These are phyloP conservation scores for Silurus meridionalis DNA, from an alignment of 2,113 vertebrate species.

Conservation along the genomic window DNA sequence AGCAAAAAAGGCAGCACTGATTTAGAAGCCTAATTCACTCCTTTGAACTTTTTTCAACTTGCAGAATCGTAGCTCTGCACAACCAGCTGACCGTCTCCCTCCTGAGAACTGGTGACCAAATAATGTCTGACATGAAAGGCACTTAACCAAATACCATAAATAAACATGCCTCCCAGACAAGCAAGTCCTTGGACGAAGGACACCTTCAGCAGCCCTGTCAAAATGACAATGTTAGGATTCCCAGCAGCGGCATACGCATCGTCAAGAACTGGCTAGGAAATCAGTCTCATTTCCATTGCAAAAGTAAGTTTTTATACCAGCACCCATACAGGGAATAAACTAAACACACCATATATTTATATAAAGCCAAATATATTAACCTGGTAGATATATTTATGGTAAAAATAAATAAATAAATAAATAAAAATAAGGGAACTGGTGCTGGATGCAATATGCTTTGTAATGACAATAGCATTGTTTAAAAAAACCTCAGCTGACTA, in stretches of 20 bases:
- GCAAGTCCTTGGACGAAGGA: constrained; percentile 34
- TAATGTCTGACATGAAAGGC: constrained; percentile 53
- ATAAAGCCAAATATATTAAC: constrained; percentile 11
- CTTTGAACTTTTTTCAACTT: constrained; percentile 21
- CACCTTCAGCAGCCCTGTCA: constrained; percentile 26
- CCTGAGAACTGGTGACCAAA: constrained; percentile 44
- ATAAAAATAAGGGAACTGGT: not conserved
- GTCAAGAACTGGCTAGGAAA: constrained; percentile 16
- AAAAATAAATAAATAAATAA: not conserved
- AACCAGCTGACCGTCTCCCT: constrained; percentile 40
- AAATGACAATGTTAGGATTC: constrained; percentile 42
- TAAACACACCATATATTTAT: not conserved
- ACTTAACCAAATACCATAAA: constrained; percentile 54
- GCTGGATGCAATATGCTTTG: not conserved
- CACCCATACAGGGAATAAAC: constrained; percentile 23
- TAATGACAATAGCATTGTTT: not conserved
- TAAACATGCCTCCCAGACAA: constrained; percentile 50
- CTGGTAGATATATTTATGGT: not conserved
- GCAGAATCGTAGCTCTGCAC: constrained; percentile 32
- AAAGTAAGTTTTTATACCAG: not conserved
- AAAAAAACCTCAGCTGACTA: not conserved
- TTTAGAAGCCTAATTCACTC: constrained; percentile 37
- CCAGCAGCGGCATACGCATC: constrained; percentile 3
- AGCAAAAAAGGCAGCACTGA: constrained; percentile 14
- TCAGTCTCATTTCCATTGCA: constrained; percentile 30